Evolutionary conservation across 1,140 invertebrate genomes (phyloP).

Genomic region (Carcinoscorpius rotundicauda): DNA sequence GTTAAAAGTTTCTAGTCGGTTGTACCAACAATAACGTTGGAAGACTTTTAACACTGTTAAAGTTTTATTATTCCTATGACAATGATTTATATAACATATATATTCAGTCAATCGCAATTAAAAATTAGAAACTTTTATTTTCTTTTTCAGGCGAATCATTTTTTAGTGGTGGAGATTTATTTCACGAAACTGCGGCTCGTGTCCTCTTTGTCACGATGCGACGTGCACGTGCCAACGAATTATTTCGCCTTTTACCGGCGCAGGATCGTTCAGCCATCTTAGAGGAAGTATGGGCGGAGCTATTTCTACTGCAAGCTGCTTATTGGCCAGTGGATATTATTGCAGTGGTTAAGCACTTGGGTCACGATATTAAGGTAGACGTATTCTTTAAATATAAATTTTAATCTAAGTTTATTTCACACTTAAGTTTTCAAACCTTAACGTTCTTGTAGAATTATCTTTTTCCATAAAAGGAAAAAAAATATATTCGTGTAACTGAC

Average conservation of each 20-base stretch:
- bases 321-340: constrained; percentile 40
- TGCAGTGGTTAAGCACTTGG: constrained; percentile 14
- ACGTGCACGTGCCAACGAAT: constrained; percentile 59
- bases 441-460: too few species aligned
- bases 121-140: background rate
- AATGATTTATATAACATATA: too few species aligned
- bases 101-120: too few species aligned
- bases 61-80: too few species aligned
- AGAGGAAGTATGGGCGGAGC: constrained; percentile 64
- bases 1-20: too few species aligned
- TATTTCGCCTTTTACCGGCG: constrained; percentile 53
- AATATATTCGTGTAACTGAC: too few species aligned
- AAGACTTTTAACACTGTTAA: too few species aligned
- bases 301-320: constrained; percentile 68
- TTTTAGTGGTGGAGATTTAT: constrained; percentile 21
- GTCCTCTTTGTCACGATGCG: constrained; percentile 58
- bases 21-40: too few species aligned
- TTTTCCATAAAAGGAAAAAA: too few species aligned
- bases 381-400: background rate
- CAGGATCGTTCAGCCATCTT: constrained; percentile 57
- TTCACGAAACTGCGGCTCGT: constrained; percentile 60
- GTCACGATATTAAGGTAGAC: constrained; percentile 12
- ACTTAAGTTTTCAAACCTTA: too few species aligned
- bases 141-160: background rate
- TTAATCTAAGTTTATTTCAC: too few species aligned